phyloP scores from a whole-genome alignment of 1,140 invertebrate genomes.

The Ceratina japonica region DNA sequence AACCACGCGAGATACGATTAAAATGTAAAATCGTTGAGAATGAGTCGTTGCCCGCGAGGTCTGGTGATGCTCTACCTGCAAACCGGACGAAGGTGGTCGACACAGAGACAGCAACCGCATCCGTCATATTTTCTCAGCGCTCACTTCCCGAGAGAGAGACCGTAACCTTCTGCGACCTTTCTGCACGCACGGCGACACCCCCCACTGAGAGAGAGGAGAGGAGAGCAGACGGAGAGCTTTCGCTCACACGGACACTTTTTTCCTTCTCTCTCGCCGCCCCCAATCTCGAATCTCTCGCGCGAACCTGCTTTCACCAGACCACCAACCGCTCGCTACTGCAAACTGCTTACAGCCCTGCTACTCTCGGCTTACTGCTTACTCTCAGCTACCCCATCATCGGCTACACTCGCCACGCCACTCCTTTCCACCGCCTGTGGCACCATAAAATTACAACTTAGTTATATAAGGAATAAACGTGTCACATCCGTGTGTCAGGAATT shows the following conservation, averaged over 20 bases:
- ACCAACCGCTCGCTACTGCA: conserved; percentile 75
- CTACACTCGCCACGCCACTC: conserved; percentile 77
- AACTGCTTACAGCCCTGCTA: conserved; percentile 77
- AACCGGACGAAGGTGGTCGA: conserved; percentile 47
- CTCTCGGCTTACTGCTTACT: conserved; percentile 77
- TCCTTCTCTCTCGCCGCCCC: conserved; percentile 44
- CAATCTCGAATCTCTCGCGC: conserved; percentile 60
- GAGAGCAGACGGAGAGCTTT: conserved; percentile 39
- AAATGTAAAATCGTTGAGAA: conserved; percentile 44
- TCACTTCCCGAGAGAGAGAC: conserved; percentile 10
- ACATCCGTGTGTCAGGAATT: conserved; percentile 66
- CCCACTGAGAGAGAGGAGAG: conserved; percentile 39
- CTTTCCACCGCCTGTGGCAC: conserved; percentile 80
- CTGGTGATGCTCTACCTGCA: conserved; percentile 70
- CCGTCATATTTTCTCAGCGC: conserved; percentile 40
- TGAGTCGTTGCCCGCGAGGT: conserved; percentile 65
- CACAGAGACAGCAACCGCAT: conserved; percentile 56
- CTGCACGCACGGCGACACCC: conserved; percentile 56
- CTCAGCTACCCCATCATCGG: conserved; percentile 78
- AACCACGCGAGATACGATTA: conserved; percentile 32
- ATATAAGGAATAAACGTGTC: conserved; percentile 67
- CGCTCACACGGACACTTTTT: conserved; percentile 12
- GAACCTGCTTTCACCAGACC: conserved; percentile 71
- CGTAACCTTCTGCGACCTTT: conserved; percentile 43
- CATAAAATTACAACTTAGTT: conserved; percentile 80